phyloP scores from a whole-genome alignment of 1,140 invertebrate species.

The Riptortus pedestris region DNA sequence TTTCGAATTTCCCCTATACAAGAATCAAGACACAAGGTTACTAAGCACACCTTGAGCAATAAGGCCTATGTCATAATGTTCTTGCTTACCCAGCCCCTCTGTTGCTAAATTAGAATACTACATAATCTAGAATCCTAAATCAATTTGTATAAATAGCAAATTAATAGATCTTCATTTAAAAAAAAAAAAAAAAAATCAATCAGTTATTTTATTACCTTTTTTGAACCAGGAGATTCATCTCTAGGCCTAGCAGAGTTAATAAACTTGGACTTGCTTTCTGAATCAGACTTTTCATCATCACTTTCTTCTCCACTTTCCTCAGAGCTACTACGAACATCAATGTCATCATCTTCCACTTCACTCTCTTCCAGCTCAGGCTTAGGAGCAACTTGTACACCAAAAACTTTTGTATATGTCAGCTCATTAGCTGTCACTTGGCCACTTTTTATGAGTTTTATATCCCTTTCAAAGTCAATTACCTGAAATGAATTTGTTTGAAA shows the following conservation, averaged over 20 bases:
- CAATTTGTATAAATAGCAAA: background rate
- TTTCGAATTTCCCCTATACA: no score
- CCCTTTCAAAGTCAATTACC: conserved; percentile 82
- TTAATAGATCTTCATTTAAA: background rate
- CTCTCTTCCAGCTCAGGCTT: conserved; percentile 33
- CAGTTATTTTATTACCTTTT: conserved; percentile 47
- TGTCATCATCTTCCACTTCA: conserved; percentile 31
- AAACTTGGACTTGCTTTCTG: conserved; percentile 48
- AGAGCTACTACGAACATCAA: background rate
- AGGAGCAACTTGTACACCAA: conserved; percentile 53
- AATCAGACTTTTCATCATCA: conserved; percentile 36
- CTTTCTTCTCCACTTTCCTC: conserved; percentile 10
- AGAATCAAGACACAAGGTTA: no score
- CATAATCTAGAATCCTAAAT: background rate
- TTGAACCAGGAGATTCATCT: conserved; percentile 77
- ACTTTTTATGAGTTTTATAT: conserved; percentile 67
- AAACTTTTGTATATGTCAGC: conserved; percentile 71
- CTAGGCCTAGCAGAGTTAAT: conserved; percentile 59
- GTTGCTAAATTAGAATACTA: background rate
- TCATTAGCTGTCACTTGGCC: conserved; percentile 49
- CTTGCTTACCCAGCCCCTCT: no score
- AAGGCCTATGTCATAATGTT: background rate
- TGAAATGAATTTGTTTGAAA: conserved; percentile 38
- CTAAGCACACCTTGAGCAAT: background rate
- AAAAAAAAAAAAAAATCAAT: background rate